These are phyloP conservation scores for Xestia xanthographa DNA, from an alignment of 2,888 invertebrate species.

Conservation along the genomic window DNA sequence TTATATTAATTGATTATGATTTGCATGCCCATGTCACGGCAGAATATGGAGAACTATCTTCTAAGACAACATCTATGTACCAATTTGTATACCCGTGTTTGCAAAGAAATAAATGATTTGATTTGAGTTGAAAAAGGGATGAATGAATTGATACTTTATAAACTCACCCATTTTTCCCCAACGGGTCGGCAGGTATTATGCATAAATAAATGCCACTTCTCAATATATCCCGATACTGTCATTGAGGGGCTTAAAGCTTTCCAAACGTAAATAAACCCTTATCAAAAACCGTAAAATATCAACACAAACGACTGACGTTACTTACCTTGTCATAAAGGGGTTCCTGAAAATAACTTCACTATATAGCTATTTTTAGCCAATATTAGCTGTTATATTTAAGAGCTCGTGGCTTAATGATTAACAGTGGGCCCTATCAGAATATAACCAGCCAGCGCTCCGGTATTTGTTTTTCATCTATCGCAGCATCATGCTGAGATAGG, in stretches of 20 bases:
- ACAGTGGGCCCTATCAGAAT: too few relatives aligned
- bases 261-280: constrained; percentile 37
- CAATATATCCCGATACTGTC: constrained; percentile 12
- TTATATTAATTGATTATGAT: too few relatives aligned
- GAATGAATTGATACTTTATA: not conserved
- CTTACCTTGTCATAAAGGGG: not conserved
- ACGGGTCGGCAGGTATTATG: not conserved
- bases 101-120: too few relatives aligned
- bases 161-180: not conserved
- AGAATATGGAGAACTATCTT: too few relatives aligned
- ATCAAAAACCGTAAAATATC: constrained; percentile 31
- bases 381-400: not conserved
- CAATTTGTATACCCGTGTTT: too few relatives aligned
- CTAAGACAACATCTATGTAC: too few relatives aligned
- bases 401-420: too few relatives aligned
- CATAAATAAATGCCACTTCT: not conserved
- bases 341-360: not conserved
- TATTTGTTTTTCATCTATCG: too few relatives aligned
- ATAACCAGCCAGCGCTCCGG: too few relatives aligned
- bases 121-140: too few relatives aligned
- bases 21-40: too few relatives aligned
- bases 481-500: too few relatives aligned
- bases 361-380: not conserved
- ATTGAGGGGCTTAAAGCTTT: constrained; percentile 20
- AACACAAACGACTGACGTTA: not conserved